phyloP scores from a whole-genome alignment of 1,140 invertebrate genomes.

The Callitettix versicolor region DNA sequence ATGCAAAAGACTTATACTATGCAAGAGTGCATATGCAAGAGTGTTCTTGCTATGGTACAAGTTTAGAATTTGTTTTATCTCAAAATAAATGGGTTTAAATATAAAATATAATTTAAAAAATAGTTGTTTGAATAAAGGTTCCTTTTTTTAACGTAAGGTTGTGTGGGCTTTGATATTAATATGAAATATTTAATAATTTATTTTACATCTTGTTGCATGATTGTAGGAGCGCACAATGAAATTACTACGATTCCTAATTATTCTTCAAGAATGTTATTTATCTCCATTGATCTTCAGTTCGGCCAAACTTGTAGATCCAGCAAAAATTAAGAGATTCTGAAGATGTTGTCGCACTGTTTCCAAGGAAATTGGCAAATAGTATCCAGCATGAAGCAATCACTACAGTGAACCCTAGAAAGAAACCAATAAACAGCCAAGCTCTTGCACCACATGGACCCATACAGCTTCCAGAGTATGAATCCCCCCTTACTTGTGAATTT shows the following conservation, averaged over 20 bases:
- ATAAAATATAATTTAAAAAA: too few species aligned
- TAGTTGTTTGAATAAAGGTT: too few species aligned
- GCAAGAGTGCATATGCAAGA: too few species aligned
- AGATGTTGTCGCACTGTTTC: constrained; percentile 71
- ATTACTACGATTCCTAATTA: background rate
- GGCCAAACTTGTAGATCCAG: constrained; percentile 87
- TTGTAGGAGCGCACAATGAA: too few species aligned
- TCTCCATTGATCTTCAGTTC: constrained; percentile 76
- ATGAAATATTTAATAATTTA: too few species aligned
- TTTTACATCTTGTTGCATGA: too few species aligned
- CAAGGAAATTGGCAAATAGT: constrained; percentile 70
- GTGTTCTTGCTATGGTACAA: too few species aligned
- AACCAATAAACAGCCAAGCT: constrained; percentile 93
- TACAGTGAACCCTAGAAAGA: constrained; percentile 90
- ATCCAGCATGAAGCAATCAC: constrained; percentile 94
- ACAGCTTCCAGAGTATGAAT: constrained; percentile 76
- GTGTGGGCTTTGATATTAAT: too few species aligned
- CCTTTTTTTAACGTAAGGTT: too few species aligned
- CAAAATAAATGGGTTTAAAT: too few species aligned
- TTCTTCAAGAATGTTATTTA: background rate
- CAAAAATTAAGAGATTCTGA: constrained; percentile 92
- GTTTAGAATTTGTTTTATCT: too few species aligned
- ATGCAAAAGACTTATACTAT: too few species aligned
- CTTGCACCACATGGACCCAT: constrained; percentile 79
- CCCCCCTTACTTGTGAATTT: constrained; percentile 84